Evolutionary conservation across 37 sponge, comb jelly and placozoan species (phyloP).

Genomic region (Ianthella basta): DNA sequence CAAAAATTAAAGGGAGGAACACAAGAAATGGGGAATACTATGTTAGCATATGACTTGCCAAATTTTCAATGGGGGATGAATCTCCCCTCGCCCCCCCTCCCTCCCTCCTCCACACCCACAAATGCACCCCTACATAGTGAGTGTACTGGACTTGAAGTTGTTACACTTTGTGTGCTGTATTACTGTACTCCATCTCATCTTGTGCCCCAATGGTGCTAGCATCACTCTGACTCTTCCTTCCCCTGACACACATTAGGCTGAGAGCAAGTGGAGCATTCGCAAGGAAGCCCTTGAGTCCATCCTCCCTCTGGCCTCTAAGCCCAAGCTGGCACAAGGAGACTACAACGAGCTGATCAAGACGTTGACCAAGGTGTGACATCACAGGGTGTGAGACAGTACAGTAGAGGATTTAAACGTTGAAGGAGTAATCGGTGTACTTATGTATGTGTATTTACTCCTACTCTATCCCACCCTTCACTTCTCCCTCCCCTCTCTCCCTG

Average conservation of each 20-base stretch:
- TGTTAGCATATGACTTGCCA: too few species aligned
- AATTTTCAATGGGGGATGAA: too few species aligned
- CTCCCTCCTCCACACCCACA: not conserved
- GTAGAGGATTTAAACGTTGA: not conserved
- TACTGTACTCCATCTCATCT: not conserved
- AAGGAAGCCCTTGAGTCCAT: slow-evolving; percentile 86
- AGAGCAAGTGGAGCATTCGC: slow-evolving; percentile 88
- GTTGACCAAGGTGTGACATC: slow-evolving; percentile 61
- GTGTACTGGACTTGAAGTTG: too few species aligned
- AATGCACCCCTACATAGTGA: too few species aligned
- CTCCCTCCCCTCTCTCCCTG: not conserved
- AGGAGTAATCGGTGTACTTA: not conserved
- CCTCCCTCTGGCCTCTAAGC: slow-evolving; percentile 66
- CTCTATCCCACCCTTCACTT: too few species aligned
- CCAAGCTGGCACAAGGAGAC: slow-evolving; percentile 78
- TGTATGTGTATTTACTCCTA: too few species aligned
- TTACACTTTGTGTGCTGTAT: not conserved
- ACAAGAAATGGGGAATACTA: too few species aligned
- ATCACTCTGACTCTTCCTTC: too few species aligned
- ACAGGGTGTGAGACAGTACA: not conserved
- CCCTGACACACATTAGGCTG: slow-evolving; percentile 34
- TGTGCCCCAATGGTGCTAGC: not conserved
- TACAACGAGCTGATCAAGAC: slow-evolving; percentile 79
- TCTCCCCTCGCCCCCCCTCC: not conserved
- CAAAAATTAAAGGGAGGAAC: too few species aligned